These are phyloP conservation scores for Craniophora ligustri DNA, from an alignment of 2,888 invertebrate species.

Conservation along the genomic window DNA sequence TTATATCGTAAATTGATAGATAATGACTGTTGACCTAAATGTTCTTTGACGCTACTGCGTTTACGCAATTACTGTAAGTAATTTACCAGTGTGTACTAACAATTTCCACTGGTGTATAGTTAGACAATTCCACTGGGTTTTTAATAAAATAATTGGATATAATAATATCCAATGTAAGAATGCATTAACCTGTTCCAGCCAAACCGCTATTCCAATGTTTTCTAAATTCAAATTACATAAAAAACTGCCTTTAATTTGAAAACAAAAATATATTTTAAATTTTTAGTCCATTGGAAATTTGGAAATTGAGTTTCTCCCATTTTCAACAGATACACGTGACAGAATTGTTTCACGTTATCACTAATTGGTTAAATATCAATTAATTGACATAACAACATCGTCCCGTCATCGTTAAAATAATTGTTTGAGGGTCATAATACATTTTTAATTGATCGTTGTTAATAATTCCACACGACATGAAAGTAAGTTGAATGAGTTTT, in stretches of 20 bases:
- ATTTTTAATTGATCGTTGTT: conserved; percentile 16
- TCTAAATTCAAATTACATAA: too few relatives aligned
- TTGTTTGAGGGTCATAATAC: conserved; percentile 9
- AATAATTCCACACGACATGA: conserved; percentile 7
- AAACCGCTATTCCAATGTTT: too few relatives aligned
- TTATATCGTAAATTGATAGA: conserved; percentile 13
- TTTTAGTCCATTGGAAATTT: too few relatives aligned
- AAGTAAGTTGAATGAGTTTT: background rate
- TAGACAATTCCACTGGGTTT: too few relatives aligned
- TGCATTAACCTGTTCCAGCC: too few relatives aligned
- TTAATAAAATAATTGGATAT: background rate
- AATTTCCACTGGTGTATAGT: background rate
- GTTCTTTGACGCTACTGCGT: background rate
- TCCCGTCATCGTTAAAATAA: conserved; percentile 19
- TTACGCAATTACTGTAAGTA: background rate
- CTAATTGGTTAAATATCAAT: conserved; percentile 36
- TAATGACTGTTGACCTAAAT: conserved; percentile 19
- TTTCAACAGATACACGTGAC: background rate
- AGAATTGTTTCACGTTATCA: conserved; percentile 7
- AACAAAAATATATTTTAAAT: too few relatives aligned
- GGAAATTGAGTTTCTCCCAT: background rate
- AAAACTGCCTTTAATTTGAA: too few relatives aligned
- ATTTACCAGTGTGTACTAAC: conserved; percentile 1
- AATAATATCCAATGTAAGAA: background rate
- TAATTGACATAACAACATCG: conserved; percentile 17